Evolutionary conservation across 2,113 vertebrate genomes (phyloP).

Genomic region (Neogale vison): DNA sequence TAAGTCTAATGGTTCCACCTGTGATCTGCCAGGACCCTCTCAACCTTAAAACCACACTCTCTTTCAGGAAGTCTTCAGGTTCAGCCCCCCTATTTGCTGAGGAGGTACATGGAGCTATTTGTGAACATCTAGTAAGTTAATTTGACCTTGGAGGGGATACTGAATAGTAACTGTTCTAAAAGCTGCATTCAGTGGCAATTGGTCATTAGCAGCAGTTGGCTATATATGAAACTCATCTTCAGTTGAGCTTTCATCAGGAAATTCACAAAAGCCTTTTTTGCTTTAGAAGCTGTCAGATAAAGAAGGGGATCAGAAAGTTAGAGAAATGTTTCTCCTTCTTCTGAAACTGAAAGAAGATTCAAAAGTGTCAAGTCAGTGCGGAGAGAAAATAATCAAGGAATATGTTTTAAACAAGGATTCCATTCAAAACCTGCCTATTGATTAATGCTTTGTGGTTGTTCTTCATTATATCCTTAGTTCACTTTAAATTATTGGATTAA

Average conservation of each 20-base stretch:
- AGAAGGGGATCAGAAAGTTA: background rate
- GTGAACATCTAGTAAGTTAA: background rate
- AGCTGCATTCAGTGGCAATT: background rate
- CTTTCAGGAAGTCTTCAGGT: background rate
- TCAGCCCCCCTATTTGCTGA: background rate
- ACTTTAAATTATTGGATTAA: background rate
- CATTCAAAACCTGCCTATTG: background rate
- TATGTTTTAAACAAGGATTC: background rate
- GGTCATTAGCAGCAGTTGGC: background rate
- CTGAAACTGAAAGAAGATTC: background rate
- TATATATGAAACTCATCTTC: background rate
- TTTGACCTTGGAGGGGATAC: background rate
- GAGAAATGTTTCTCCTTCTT: background rate
- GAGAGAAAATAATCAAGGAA: background rate
- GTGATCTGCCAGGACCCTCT: background rate
- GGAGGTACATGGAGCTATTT: rapidly evolving
- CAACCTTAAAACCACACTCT: background rate
- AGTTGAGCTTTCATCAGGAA: background rate
- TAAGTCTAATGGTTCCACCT: background rate
- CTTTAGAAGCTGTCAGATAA: background rate
- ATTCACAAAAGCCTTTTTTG: background rate
- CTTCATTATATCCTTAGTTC: background rate
- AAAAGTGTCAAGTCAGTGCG: background rate
- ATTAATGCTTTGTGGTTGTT: background rate
- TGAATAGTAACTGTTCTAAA: conserved; percentile 35